phyloP scores from a whole-genome alignment of 1,140 invertebrate genomes.

The Aphaenogaster rudis region DNA sequence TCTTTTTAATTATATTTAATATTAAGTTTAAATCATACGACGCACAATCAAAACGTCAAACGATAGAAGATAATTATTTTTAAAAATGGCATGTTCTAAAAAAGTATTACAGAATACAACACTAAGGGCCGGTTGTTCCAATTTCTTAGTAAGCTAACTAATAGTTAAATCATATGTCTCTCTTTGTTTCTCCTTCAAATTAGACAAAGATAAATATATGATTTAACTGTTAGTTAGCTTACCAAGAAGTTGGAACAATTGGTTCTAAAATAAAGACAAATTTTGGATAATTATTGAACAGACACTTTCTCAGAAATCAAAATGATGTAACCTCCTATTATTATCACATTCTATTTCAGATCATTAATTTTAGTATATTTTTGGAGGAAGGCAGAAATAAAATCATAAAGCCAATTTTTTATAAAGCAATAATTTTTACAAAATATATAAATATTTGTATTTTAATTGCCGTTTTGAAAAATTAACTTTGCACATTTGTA shows the following conservation, averaged over 20 bases:
- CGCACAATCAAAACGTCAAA: not conserved
- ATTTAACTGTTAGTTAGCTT: too few relatives aligned
- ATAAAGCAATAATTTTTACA: not conserved
- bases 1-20: not conserved
- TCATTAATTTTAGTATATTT: not conserved
- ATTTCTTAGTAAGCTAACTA: too few relatives aligned
- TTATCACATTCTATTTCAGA: not conserved
- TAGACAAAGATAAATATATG: too few relatives aligned
- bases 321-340: not conserved
- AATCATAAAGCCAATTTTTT: not conserved
- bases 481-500: not conserved
- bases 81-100: not conserved
- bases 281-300: not conserved
- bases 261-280: not conserved
- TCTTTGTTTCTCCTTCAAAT: too few relatives aligned
- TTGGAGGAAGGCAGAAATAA: not conserved
- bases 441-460: not conserved
- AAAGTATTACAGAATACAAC: not conserved
- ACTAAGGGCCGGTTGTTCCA: not conserved
- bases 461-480: not conserved
- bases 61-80: not conserved
- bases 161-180: too few relatives aligned
- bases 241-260: too few relatives aligned
- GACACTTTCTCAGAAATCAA: not conserved
- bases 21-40: not conserved